Evolutionary conservation across 2,888 invertebrate species (phyloP).

Genomic region (Torymus auratus): DNA sequence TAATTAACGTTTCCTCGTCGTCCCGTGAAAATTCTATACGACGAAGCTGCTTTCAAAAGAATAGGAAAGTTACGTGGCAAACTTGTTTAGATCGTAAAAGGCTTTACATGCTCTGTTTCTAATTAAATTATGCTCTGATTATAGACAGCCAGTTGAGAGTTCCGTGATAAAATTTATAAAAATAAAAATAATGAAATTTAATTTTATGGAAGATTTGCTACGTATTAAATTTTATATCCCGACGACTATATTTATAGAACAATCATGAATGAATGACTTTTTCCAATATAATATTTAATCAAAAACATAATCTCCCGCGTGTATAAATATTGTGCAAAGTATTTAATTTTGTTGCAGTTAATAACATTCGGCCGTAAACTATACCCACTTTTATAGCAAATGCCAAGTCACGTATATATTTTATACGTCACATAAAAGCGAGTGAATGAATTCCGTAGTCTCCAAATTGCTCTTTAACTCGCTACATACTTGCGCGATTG

Average conservation of each 20-base stretch:
- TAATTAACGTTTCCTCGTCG: too few species aligned
- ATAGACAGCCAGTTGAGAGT: too few species aligned
- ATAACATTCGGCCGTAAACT: constrained; percentile 25
- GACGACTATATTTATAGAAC: too few species aligned
- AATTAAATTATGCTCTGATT: background rate
- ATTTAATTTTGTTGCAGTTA: constrained; percentile 31
- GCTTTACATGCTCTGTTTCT: background rate
- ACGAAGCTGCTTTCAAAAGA: too few species aligned
- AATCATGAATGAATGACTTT: too few species aligned
- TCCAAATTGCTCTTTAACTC: constrained; percentile 4
- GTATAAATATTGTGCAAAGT: background rate
- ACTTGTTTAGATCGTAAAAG: background rate
- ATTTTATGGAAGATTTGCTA: too few species aligned
- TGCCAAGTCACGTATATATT: background rate
- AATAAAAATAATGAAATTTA: too few species aligned
- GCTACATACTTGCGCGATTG: constrained; percentile 1
- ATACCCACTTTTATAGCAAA: constrained; percentile 27
- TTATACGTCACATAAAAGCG: constrained; percentile 26
- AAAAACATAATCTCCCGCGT: too few species aligned
- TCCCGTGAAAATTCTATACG: too few species aligned
- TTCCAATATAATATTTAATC: too few species aligned
- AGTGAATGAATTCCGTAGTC: background rate
- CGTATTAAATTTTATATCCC: too few species aligned
- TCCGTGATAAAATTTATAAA: too few species aligned
- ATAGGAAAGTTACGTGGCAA: background rate